Base-by-base conservation (phyloP, 2,797 vertebrate species). In the Danio tinwini region DNA sequence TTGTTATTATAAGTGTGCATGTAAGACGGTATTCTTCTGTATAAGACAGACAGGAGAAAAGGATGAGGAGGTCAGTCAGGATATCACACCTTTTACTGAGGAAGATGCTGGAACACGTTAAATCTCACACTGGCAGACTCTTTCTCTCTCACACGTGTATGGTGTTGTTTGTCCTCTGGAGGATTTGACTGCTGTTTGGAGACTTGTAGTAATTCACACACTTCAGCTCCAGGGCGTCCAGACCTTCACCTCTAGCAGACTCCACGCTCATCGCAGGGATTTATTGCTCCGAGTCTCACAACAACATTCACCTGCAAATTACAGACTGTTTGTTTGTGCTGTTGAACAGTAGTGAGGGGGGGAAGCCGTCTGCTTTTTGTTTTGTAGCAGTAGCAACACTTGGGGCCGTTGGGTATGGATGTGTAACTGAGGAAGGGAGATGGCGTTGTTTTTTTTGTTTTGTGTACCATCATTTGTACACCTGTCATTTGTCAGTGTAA, bases 151-250 rank as follows among this genome's bases (percentile, higher is more conserved):
- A 59, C 52, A 13, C 63, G 40, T 16, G 5, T n/a, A 55, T 44
- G 37, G 52, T 17, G 74, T 21, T 45, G 71, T 47, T 59, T 47
- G n/a, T 69, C 44, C 74, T 79, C 67, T 10, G 8, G 29, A 40
- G 78, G 55, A 78, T 59, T 80, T 68, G 29, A 11, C 50, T 65
- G 58, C 52, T 50, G 47, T 74, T 59, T 39, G 50, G 45, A 59
- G 69, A 53, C 77, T 70, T 49, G 17, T 16, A 80, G 74, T 82
- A 82, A 86, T 86, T 86, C 72, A 81, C 83, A 86, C 77, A 62
- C 67, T 62, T 67, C n/a, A 39, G 40, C 67, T 80, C 21, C 49
- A 44, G 44, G 67, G 13, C 75, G 58, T 68, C 47, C 37, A 74
- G 40, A 72, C 69, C 75, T 67, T 75, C 59, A 78, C 70, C 70